A percentile compares a stretch with the other conserved stretches of the same genome.
Conservation (phyloP, 2,113 vertebrate genomes). For the Paramisgurnus dabryanus region DNA sequence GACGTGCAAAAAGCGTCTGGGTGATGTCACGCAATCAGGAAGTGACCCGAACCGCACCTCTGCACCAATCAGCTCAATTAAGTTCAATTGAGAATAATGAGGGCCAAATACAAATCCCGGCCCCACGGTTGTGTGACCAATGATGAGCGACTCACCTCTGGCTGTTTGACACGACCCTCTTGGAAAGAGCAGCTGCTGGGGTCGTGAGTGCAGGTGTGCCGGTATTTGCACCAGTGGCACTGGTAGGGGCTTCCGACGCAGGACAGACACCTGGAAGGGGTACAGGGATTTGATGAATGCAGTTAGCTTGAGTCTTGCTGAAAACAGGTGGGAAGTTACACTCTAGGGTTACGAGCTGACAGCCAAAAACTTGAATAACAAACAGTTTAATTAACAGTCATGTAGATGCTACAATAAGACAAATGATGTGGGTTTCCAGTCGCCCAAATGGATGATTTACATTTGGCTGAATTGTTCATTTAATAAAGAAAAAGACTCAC, state of each 20-base stretch:
- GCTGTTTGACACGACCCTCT: constrained; percentile 91
- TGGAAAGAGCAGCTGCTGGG: constrained; percentile 95
- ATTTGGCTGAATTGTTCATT: neutral
- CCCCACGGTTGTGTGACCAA: neutral
- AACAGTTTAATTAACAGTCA: neutral
- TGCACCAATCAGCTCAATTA: neutral
- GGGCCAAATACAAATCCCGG: neutral
- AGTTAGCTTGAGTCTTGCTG: neutral
- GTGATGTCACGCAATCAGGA: neutral
- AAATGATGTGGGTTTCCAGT: too few species aligned
- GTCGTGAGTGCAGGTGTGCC: constrained; percentile 94
- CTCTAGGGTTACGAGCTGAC: neutral
- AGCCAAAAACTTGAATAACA: neutral
- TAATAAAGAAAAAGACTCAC: constrained; percentile 71
- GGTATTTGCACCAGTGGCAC: constrained; percentile 98
- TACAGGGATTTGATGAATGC: neutral
- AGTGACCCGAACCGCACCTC: constrained; percentile 12
- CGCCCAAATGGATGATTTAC: neutral
- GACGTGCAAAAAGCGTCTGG: neutral
- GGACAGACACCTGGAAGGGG: constrained; percentile 83
- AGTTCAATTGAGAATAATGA: neutral
- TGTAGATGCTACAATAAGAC: neutral
- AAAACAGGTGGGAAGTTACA: neutral
- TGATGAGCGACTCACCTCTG: constrained; percentile 80
- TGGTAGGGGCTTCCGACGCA: constrained; percentile 95